These are phyloP conservation scores for Drosophila ustulata DNA, from an alignment of 2,888 invertebrate genomes.

Conservation along the genomic window DNA sequence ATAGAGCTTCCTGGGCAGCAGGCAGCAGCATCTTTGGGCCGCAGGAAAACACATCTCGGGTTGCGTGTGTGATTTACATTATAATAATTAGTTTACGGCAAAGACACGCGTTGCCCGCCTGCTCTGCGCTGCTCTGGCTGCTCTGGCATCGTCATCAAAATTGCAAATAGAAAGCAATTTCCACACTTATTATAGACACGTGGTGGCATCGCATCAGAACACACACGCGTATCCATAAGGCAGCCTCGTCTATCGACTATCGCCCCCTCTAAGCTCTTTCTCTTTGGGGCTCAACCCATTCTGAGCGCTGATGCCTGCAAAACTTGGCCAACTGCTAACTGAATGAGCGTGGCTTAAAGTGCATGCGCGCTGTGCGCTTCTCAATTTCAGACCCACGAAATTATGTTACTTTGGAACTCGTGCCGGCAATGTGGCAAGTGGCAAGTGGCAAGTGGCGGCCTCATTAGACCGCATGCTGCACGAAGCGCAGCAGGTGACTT, in stretches of 20 bases:
- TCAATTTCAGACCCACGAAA: conserved; percentile 50
- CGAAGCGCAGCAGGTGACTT: conserved; percentile 43
- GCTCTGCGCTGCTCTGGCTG: conserved; percentile 1
- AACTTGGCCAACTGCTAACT: conserved; percentile 24
- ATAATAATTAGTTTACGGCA: conserved; percentile 67
- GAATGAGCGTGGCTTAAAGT: conserved; percentile 19
- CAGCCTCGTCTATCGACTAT: background rate
- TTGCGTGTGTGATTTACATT: conserved; percentile 63
- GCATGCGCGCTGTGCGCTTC: conserved; percentile 43
- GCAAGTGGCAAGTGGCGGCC: conserved; percentile 36
- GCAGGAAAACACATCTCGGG: conserved; percentile 8
- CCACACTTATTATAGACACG: conserved; percentile 65
- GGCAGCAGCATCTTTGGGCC: background rate
- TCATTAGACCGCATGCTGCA: conserved; percentile 51
- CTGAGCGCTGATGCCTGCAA: background rate
- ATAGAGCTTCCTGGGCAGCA: conserved; percentile 36
- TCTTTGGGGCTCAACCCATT: background rate
- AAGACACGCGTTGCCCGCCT: conserved; percentile 36
- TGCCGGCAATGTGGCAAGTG: conserved; percentile 31
- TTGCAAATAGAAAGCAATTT: conserved; percentile 70
- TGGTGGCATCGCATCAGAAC: conserved; percentile 2
- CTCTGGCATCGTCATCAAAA: conserved; percentile 48
- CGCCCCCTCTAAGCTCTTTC: background rate
- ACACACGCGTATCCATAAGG: background rate
- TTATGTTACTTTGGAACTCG: conserved; percentile 67